Evolutionary conservation across 2,113 vertebrate species (phyloP).

Genomic region (Planiliza haematocheilus): DNA sequence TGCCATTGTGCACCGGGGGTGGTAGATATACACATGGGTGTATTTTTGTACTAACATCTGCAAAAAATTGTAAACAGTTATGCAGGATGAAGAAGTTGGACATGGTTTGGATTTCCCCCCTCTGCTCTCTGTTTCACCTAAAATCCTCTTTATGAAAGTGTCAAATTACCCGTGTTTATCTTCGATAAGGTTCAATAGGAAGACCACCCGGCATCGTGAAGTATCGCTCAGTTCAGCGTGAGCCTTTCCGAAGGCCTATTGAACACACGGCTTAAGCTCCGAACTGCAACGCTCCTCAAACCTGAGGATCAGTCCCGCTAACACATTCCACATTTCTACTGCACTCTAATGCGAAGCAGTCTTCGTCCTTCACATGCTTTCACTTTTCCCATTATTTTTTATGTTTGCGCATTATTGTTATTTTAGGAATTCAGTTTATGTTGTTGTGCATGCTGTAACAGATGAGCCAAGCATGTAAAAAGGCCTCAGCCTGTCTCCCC

Average conservation of each 20-base stretch:
- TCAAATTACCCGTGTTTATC: slow-evolving; percentile 50
- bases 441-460: neutral
- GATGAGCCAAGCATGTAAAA: neutral
- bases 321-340: slow-evolving; percentile 34
- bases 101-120: slow-evolving; percentile 15
- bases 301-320: slow-evolving; percentile 35
- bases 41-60: slow-evolving; percentile 28
- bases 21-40: slow-evolving; percentile 1
- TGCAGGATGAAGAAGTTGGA: neutral
- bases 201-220: slow-evolving; percentile 63
- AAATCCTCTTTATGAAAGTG: slow-evolving; percentile 42
- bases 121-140: slow-evolving; percentile 8
- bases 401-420: slow-evolving; percentile 43
- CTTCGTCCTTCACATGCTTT: slow-evolving; percentile 17
- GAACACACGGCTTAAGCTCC: slow-evolving; percentile 24
- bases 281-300: slow-evolving; percentile 29
- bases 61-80: neutral
- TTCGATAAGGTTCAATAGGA: too few relatives aligned
- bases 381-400: slow-evolving; percentile 6
- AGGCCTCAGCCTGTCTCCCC: neutral
- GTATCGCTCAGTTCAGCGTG: slow-evolving; percentile 7
- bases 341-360: slow-evolving; percentile 55
- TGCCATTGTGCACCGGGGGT: slow-evolving; percentile 1
- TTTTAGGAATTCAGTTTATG: slow-evolving; percentile 27
- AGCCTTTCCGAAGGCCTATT: slow-evolving; percentile 28